Evolutionary conservation across 2,113 vertebrate genomes (phyloP).

Genomic region (Cyanocitta stelleri): DNA sequence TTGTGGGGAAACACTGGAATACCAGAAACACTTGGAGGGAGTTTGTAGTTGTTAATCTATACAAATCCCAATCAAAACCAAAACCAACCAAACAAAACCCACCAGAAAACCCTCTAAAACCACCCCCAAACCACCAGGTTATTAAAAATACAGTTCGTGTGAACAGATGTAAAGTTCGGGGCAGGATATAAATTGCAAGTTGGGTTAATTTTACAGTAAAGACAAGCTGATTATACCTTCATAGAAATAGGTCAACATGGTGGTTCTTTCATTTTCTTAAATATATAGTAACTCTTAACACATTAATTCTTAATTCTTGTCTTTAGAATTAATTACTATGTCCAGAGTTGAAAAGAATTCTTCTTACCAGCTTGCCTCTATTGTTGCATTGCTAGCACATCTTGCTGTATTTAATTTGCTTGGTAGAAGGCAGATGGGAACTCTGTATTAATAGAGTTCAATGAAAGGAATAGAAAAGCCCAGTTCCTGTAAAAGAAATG

Average conservation of each 20-base stretch:
- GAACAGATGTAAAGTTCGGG: background rate
- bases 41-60: background rate
- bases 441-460: background rate
- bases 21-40: background rate
- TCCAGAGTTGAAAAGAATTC: background rate
- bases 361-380: background rate
- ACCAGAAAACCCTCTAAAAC: background rate
- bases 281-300: background rate
- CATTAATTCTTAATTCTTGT: background rate
- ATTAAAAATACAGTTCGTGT: background rate
- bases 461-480: background rate
- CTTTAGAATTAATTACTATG: background rate
- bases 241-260: background rate
- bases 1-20: background rate
- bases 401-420: background rate
- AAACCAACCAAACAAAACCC: background rate
- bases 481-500: background rate
- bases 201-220: background rate
- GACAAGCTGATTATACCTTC: background rate
- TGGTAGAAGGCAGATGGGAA: background rate
- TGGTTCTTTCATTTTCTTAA: background rate
- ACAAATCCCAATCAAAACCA: background rate
- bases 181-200: background rate
- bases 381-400: background rate
- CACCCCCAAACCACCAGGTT: background rate